A percentile compares a stretch with the other conserved stretches of the same genome.
phyloP scores from a whole-genome alignment of 2,888 invertebrate species.

The Helleia helle region DNA sequence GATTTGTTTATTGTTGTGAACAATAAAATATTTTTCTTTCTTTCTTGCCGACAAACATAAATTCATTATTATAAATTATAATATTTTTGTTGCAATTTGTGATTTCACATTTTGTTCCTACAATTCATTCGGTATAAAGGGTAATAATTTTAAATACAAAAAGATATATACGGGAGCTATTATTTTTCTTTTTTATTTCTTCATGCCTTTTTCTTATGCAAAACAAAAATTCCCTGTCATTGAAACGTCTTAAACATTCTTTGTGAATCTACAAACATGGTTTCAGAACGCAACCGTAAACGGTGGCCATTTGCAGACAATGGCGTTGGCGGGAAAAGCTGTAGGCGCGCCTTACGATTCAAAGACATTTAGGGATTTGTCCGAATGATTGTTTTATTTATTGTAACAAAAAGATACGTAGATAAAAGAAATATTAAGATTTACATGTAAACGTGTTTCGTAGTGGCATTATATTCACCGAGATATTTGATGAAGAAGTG shows the following conservation, averaged over 20 bases:
- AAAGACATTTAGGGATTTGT: slow-evolving; percentile 41
- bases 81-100: too few relatives aligned
- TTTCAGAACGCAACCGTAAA: slow-evolving; percentile 45
- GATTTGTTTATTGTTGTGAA: too few relatives aligned
- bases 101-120: neutral
- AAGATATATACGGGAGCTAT: neutral
- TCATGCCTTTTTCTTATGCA: slow-evolving; percentile 31
- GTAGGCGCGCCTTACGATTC: slow-evolving; percentile 32
- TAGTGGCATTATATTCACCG: too few relatives aligned
- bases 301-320: slow-evolving; percentile 63
- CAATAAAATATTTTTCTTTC: too few relatives aligned
- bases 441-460: too few relatives aligned
- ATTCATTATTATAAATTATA: too few relatives aligned
- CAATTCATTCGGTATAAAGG: neutral
- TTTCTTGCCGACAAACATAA: too few relatives aligned
- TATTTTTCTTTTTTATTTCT: slow-evolving; percentile 16
- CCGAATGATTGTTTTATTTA: slow-evolving; percentile 32
- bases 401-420: slow-evolving; percentile 21
- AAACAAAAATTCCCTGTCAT: slow-evolving; percentile 39
- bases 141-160: neutral
- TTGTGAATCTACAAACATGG: slow-evolving; percentile 38
- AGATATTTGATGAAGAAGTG: too few relatives aligned
- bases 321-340: slow-evolving; percentile 50
- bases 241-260: slow-evolving; percentile 40
- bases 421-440: slow-evolving; percentile 12